Conservation (phyloP, 1,140 invertebrate genomes). For the Andrena cerasifolii region DNA sequence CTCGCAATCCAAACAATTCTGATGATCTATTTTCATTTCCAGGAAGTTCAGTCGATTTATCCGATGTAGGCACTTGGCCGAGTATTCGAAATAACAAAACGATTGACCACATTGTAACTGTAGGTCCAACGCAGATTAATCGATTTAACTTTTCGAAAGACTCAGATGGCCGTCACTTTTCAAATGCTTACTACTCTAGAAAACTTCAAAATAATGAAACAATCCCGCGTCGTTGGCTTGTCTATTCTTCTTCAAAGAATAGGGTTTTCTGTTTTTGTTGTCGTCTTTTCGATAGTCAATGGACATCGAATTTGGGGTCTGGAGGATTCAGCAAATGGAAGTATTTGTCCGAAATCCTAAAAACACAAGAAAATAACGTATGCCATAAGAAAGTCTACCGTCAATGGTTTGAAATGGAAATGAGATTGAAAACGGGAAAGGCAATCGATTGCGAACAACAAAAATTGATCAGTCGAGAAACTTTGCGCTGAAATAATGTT, state of each 20-base stretch:
- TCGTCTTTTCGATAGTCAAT: constrained; percentile 49
- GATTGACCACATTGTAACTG: not conserved
- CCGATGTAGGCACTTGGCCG: constrained; percentile 12
- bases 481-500: too few relatives aligned
- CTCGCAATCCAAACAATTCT: constrained; percentile 15
- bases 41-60: constrained; percentile 12
- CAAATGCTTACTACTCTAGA: not conserved
- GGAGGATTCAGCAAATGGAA: constrained; percentile 55
- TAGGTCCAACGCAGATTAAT: constrained; percentile 14
- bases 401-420: constrained; percentile 48
- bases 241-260: constrained; percentile 13
- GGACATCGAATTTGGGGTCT: constrained; percentile 36
- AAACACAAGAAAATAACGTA: constrained; percentile 44
- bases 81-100: constrained; percentile 5
- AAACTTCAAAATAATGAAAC: not conserved
- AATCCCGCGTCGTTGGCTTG: not conserved
- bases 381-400: constrained; percentile 41
- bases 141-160: constrained; percentile 26
- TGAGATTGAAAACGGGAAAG: constrained; percentile 48
- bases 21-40: constrained; percentile 5
- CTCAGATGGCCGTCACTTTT: constrained; percentile 13
- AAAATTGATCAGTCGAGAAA: constrained; percentile 20
- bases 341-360: constrained; percentile 42
- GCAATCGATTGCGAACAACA: constrained; percentile 57
- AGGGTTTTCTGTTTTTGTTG: constrained; percentile 61